Evolutionary conservation across 2,797 vertebrate genomes (phyloP).

Genomic region (Premnoplex brunnescens): DNA sequence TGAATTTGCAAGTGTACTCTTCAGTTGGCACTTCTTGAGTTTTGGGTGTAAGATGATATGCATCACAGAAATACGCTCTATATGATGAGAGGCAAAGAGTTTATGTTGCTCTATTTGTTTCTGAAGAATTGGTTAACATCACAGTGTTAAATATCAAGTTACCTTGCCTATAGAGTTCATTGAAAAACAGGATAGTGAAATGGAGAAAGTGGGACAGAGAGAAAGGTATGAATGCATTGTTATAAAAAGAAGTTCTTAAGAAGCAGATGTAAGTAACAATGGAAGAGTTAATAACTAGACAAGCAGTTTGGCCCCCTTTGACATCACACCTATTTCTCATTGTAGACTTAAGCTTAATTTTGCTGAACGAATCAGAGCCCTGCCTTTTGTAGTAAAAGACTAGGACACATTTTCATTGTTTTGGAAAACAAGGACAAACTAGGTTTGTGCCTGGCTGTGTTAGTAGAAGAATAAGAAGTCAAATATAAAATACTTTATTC

Average conservation of each 20-base stretch:
- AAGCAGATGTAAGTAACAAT: background rate
- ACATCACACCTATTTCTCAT: background rate
- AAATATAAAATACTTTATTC: background rate
- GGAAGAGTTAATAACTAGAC: background rate
- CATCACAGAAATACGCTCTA: background rate
- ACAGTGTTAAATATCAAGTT: background rate
- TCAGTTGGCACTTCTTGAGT: background rate
- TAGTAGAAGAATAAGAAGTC: background rate
- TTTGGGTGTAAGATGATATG: background rate
- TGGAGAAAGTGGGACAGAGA: background rate
- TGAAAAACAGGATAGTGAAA: background rate
- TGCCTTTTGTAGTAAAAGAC: background rate
- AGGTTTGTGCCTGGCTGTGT: background rate
- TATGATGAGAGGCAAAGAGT: background rate
- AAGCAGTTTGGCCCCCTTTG: background rate
- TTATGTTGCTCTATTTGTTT: background rate
- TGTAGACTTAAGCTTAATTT: background rate
- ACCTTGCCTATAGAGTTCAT: background rate
- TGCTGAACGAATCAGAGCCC: background rate
- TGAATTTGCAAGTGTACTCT: background rate
- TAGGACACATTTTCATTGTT: background rate
- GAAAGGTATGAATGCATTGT: background rate
- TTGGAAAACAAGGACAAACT: background rate
- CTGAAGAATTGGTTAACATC: background rate
- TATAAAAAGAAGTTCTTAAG: background rate